Evolutionary conservation across 1,140 invertebrate species (phyloP).

Genomic region (Leptestheria dahalacensis): DNA sequence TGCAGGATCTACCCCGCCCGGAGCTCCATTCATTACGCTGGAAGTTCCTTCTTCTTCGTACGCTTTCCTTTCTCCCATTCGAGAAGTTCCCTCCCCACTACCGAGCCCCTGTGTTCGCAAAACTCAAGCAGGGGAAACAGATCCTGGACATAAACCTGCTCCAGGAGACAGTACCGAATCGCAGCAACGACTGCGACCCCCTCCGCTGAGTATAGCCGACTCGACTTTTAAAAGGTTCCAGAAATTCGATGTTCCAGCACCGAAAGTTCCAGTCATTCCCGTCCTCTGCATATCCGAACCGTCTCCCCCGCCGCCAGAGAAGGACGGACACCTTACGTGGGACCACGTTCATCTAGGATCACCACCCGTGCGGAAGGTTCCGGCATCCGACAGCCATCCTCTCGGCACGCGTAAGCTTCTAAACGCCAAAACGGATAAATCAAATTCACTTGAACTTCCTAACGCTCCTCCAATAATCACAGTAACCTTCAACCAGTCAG

Average conservation of each 20-base stretch:
- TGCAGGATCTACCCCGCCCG: neutral
- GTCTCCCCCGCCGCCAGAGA: neutral
- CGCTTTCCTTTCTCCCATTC: constrained; percentile 53
- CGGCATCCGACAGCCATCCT: too few species aligned
- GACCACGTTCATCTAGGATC: constrained; percentile 11
- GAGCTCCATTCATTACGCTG: constrained; percentile 23
- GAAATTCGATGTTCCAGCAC: neutral
- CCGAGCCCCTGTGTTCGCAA: constrained; percentile 38
- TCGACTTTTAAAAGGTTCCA: constrained; percentile 19
- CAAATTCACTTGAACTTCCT: constrained; percentile 45
- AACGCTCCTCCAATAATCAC: constrained; percentile 51
- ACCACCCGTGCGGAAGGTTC: constrained; percentile 11
- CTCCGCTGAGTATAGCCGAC: constrained; percentile 19
- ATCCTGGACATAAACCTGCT: neutral
- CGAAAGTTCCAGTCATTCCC: constrained; percentile 11
- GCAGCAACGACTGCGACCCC: constrained; percentile 13
- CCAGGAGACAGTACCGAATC: neutral
- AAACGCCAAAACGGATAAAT: constrained; percentile 35
- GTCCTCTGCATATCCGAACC: constrained; percentile 9
- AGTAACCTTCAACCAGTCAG: constrained; percentile 52
- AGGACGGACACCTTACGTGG: neutral
- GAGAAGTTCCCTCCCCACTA: constrained; percentile 50
- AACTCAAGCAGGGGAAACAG: constrained; percentile 29
- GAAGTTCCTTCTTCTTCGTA: constrained; percentile 48
- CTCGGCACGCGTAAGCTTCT: neutral